Evolutionary conservation across 2,113 vertebrate genomes (phyloP), one percentile per base, ranked within the genome.

Genomic region (Aphyosemion australe): DNA sequence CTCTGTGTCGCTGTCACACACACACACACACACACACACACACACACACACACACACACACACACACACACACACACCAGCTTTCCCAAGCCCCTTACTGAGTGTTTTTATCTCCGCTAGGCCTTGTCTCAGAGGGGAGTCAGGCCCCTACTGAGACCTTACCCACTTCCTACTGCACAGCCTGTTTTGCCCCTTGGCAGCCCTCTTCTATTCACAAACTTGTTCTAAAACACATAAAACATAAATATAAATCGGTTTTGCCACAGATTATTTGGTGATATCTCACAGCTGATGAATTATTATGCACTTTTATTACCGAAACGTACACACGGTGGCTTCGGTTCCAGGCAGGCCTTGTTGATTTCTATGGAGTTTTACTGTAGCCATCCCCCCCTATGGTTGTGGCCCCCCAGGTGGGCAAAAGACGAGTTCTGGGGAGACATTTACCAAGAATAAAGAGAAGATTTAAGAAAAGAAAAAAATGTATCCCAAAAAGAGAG

Each of bases 141-240:
- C 79, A 87, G 84, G 84, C 86, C 84, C 87, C 89, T 89, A 91
- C 87, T 90, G 89, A 87, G 90, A 83, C 77, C 72, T 81, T 78
- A 87, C 78, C 76, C 79, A 88, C 69, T 90, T 88, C 84, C 87
- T 87, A 76, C 78, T 74, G 84, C 72, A 75, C 85, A 83, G 85
- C 81, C 80, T 87, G 72, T 83, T 87, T 84, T 78, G 79, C 72
- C 75, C 72, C 78, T 84, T 89, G 88, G 87, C 86, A 86, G 80
- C 72, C 69, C 51, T 76, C 61, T 65, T 85, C 84, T 83, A 87
- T 90, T 90, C 88, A 90, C 49, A 76, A 84, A 80, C 61, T 63
- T 60, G 42, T 50, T 82, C 69, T 72, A 74, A 65, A 58, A 61
- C 50, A 61, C 53, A 68, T 78, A 12, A 65, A 57, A 69, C 67